Base-by-base conservation (phyloP, 2,888 invertebrate genomes). In the Macaria notata region DNA sequence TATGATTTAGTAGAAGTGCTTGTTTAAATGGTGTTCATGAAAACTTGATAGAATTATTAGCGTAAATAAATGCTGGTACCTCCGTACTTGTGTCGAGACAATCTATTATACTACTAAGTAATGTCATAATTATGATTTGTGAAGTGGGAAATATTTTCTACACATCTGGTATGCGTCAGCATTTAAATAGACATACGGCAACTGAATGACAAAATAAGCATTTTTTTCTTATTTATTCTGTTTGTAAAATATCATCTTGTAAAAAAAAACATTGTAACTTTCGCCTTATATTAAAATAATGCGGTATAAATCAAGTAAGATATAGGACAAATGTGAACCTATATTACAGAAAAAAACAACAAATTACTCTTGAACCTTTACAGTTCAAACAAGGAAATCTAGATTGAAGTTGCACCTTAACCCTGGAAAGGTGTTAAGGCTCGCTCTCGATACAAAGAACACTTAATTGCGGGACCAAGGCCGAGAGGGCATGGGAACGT, bases 401-500 rank as follows among this genome's bases (percentile, higher is more conserved):
- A 36, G 5, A 36, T 36, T 36, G 33, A 36, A 36, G 5, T 36
- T 36, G 33, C 5, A 36, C 33, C 33, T 36, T 36, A 36, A 36
- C 33, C 7, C 7, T 7, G 29, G 44, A 54, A 19, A 59, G 54
- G 38, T 48, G 43, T 56, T 59, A 56, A 56, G 54, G 60, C 49
- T 60, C 55, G 58, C 49, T 53, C 44, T 62, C 69, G 63, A 65
- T 69, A 68, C 63, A 62, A 65, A 62, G 62, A 59, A 66, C 72
- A 73, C 73, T 74, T 73, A 78, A 67, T 68, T 63, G 59, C 56
- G 63, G 71, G 75, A 72, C 73, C 65, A 62, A 73, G 80, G 79
- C 76, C 61, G 70, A 65, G 66, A 81, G 86, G 81, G 78, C 88
- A 87, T 88, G 87, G 76, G 88, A 88, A 86, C 39, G 33, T 54